Base-by-base conservation (phyloP, 2,888 invertebrate genomes). In the Entomobrya multifasciata region DNA sequence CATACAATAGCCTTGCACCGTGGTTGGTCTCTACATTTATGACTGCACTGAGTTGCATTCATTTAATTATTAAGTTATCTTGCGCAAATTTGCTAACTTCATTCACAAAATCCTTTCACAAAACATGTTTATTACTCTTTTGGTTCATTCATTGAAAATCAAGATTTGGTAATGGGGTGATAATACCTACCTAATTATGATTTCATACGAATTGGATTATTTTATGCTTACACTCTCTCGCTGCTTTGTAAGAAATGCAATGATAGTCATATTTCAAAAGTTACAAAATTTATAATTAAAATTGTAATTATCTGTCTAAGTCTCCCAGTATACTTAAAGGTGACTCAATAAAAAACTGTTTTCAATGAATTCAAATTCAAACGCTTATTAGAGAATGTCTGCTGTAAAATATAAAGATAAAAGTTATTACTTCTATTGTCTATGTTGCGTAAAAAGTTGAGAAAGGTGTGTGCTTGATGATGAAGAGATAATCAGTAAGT, bases 381-480 rank as follows among this genome's bases (percentile, higher is more conserved):
- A 41, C 67, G 4, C n/a, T 36, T 36, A 36, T 36, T 36, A 6
- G 36, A 36, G 8, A 36, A n/a, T n/a, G 25, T 5, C 11, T 8
- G 30, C 25, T 13, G 62, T 15, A 62, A 62, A 25, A 25, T 60
- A 25, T 36, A 8, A 36, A 36, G 36, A 36, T 36, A 36, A 36
- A 36, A 8, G 36, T 36, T 36, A 36, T 36, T 36, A 36, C 52
- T 4, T 36, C 36, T 36, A 36, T 36, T 36, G 36, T 67, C 11
- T 44, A 41, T n/a, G 49, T 22, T 30, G 49, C 65, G 17, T 52
- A 65, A 41, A 60, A 6, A 36, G 8, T 36, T 6, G 22, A 60
- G 41, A 44, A 70, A 80, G 80, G 80, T 67, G 80, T 67, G 80
- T 57, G 80, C 44, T 36, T 8, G 36, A 41, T 67, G 52, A 20